Conservation (phyloP, 2,797 vertebrate genomes). For the Esox lucius region DNA sequence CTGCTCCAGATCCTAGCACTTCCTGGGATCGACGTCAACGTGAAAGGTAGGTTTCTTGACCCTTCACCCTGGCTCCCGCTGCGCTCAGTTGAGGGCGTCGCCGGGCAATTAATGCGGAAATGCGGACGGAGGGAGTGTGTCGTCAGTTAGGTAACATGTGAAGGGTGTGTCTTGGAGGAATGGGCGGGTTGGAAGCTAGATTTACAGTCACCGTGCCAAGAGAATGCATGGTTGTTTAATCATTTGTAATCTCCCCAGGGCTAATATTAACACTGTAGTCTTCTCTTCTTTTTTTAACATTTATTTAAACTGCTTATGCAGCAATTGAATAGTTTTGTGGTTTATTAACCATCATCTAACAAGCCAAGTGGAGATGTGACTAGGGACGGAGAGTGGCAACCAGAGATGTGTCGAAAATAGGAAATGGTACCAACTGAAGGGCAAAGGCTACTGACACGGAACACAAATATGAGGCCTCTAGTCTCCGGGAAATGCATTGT, state of each 20-base stretch:
- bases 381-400: background rate
- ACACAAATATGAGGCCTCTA: background rate
- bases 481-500: background rate
- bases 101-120: conserved; percentile 48
- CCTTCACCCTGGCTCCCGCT: conserved; percentile 32
- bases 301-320: background rate
- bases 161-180: conserved; percentile 69
- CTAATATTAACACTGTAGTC: conserved; percentile 43
- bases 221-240: conserved; percentile 37
- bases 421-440: background rate
- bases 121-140: conserved; percentile 36
- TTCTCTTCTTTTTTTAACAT: background rate
- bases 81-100: conserved; percentile 41
- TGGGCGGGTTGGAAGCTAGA: conserved; percentile 49
- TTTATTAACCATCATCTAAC: background rate
- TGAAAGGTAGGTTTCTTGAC: conserved; percentile 84
- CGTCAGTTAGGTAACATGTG: conserved; percentile 68
- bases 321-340: background rate
- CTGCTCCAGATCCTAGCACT: conserved; percentile 85
- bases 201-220: conserved; percentile 49
- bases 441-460: background rate
- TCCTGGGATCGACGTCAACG: conserved; percentile 87
- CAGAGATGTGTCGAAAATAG: background rate
- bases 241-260: conserved; percentile 50
- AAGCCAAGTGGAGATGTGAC: background rate